Percentiles rank a stretch among this genome's conserved stretches.
Evolutionary conservation across 2,888 invertebrate genomes (phyloP).

Genomic region (Spialia ferax): DNA sequence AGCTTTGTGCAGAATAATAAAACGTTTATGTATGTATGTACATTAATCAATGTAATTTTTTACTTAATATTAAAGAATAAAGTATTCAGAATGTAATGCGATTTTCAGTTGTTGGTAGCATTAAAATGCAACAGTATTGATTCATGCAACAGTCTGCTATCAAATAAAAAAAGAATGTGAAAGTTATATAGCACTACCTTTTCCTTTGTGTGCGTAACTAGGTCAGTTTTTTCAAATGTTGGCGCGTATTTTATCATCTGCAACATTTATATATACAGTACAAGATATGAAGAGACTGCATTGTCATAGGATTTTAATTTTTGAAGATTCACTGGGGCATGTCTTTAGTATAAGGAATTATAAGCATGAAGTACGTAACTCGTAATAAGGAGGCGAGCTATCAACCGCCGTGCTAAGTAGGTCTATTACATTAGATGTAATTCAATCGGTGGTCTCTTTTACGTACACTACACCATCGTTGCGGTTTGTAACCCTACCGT

Average conservation of each 20-base stretch:
- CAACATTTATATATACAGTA: constrained; percentile 14
- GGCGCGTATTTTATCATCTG: constrained; percentile 15
- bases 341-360: not conserved
- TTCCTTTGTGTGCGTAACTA: constrained; percentile 38
- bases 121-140: constrained; percentile 26
- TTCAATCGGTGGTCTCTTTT: constrained; percentile 17
- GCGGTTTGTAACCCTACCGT: constrained; percentile 32
- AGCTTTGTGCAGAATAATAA: constrained; percentile 63
- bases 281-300: not conserved
- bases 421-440: constrained; percentile 38
- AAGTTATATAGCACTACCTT: constrained; percentile 38
- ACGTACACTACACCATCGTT: constrained; percentile 33
- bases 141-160: constrained; percentile 26
- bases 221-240: constrained; percentile 36
- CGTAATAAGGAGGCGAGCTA: constrained; percentile 31
- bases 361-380: not conserved
- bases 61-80: constrained; percentile 81
- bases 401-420: constrained; percentile 25
- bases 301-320: not conserved
- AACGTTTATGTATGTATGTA: constrained; percentile 73
- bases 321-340: no score
- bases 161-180: constrained; percentile 37
- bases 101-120: constrained; percentile 56
- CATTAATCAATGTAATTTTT: constrained; percentile 82
- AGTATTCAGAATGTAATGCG: constrained; percentile 70